Base-by-base conservation (phyloP, 2,888 invertebrate species). In the Anthophora plumipes region DNA sequence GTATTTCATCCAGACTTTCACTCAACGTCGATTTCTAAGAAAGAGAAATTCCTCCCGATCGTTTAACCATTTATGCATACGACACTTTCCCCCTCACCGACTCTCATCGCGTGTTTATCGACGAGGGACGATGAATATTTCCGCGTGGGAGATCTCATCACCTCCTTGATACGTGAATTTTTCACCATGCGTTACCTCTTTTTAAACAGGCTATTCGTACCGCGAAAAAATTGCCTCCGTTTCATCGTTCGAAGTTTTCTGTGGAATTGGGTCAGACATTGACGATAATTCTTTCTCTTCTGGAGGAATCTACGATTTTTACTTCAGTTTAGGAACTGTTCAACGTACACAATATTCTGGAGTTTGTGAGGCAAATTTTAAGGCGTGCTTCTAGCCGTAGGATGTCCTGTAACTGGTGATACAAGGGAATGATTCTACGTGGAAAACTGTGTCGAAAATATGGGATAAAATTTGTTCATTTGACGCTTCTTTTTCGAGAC, bases 81-180 rank as follows among this genome's bases (percentile, higher is more conserved):
- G 68, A 68, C 20, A 43, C 67, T 43, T 25, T 67, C 41, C 41
- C 41, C 50, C 43, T n/a, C 25, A 14, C 9, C 11, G n/a, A 46
- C 43, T 57, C 37, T 6, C 46, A 11, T 52, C 68, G 20, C 57
- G 31, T 69, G 55, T 60, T 22, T 37, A 70, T 70, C 69, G 48
- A 4, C 48, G 52, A 71, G 54, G 9, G 17, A 14, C 61, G 71
- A 71, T 71, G 71, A 71, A 71, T 54, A 71, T 71, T 63, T 71
- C 39, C 43, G 63, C 12, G n/a, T 17, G 14, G 8, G 57, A 14
- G 37, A 48, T 17, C 37, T 31, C 9, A 22, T 46, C 12, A 14
- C 14, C 17, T 22, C 17, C n/a, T 37, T 8, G 17, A 70, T 37
- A 61, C 50, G 20, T 71, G 61, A 52, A 71, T 71, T 63, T 71